phyloP scores from a whole-genome alignment of 2,797 vertebrate species.

The Halcyon chelicuti region DNA sequence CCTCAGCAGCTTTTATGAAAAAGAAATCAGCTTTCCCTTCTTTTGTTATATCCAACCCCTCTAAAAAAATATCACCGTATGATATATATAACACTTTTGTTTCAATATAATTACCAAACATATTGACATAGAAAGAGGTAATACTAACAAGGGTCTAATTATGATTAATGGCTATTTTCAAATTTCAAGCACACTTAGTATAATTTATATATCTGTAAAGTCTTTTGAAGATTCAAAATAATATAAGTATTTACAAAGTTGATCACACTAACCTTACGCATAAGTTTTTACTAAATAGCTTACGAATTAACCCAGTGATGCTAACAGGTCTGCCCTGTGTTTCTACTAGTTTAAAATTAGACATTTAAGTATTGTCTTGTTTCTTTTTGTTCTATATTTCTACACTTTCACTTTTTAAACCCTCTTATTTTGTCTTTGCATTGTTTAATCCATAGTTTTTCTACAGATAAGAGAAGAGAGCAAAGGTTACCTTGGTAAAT shows the following conservation, averaged over 20 bases:
- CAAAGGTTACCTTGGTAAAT: neutral
- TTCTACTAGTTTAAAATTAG: neutral
- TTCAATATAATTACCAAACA: neutral
- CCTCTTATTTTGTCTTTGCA: neutral
- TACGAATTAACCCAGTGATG: neutral
- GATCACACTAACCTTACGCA: neutral
- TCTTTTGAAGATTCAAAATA: neutral
- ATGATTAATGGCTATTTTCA: neutral
- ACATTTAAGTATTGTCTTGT: neutral
- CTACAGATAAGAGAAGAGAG: neutral
- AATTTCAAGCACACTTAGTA: neutral
- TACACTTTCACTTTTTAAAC: neutral
- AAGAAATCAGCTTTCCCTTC: neutral
- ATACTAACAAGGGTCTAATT: neutral
- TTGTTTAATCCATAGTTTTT: neutral
- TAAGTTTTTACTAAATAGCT: neutral
- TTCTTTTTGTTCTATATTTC: neutral
- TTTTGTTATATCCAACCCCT: accelerated
- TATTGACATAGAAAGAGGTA: neutral
- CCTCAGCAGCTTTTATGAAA: neutral
- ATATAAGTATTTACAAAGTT: neutral
- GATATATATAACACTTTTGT: neutral
- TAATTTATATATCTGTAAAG: neutral
- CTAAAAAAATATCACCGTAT: neutral
- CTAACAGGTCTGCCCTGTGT: neutral